Evolutionary conservation across 2,888 invertebrate genomes (phyloP).

Genomic region (Seira musarum): DNA sequence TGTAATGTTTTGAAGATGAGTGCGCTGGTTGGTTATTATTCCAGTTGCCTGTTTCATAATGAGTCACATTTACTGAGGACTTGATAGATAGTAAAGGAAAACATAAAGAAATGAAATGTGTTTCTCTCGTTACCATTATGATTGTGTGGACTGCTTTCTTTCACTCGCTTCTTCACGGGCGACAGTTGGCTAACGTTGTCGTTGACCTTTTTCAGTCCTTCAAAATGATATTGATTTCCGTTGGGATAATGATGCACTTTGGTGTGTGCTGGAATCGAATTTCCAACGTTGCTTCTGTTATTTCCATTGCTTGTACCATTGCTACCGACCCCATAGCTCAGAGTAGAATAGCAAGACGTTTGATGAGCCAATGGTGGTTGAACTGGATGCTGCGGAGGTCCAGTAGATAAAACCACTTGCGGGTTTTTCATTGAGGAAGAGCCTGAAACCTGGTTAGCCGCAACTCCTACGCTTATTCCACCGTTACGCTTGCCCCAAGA

Average conservation of each 20-base stretch:
- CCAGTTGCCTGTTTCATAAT: no score
- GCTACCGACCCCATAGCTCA: constrained; percentile 58
- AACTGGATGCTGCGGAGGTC: constrained; percentile 65
- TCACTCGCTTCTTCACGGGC: constrained; percentile 97
- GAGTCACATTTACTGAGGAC: no score
- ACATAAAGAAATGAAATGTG: background rate
- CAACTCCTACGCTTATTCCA: constrained; percentile 72
- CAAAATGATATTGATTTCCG: constrained; percentile 66
- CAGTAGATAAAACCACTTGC: constrained; percentile 64
- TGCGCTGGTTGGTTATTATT: constrained; percentile 67
- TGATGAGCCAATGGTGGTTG: constrained; percentile 69
- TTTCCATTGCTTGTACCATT: constrained; percentile 45
- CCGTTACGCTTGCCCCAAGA: constrained; percentile 71
- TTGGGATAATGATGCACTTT: constrained; percentile 65
- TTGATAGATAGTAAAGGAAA: no score
- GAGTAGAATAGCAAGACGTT: constrained; percentile 66
- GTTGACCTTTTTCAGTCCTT: constrained; percentile 74
- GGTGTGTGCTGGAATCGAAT: constrained; percentile 69
- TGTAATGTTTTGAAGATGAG: constrained; percentile 60
- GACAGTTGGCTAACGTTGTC: constrained; percentile 89
- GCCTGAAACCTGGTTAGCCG: constrained; percentile 58
- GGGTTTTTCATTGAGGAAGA: constrained; percentile 64
- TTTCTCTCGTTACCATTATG: constrained; percentile 41
- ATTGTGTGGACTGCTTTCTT: constrained; percentile 90
- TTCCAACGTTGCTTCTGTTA: constrained; percentile 51